phyloP scores from a whole-genome alignment of 2,888 invertebrate species.

The Aradus depressus region DNA sequence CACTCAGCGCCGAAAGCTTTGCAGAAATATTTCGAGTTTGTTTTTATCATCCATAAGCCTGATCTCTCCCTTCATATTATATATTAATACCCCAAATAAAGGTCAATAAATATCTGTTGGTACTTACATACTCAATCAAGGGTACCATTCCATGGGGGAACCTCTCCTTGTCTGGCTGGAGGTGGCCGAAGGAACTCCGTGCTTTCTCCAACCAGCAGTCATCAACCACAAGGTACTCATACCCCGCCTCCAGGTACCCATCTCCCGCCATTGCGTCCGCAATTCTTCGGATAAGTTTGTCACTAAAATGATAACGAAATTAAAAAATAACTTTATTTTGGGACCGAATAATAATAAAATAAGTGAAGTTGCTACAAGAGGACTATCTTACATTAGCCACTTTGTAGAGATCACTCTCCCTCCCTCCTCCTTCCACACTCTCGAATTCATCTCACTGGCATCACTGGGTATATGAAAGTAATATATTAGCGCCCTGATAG shows the following conservation, averaged over 20 bases:
- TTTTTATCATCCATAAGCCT: too few relatives aligned
- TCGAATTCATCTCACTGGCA: too few relatives aligned
- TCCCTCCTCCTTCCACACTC: too few relatives aligned
- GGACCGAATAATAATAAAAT: background rate
- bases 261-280: conserved; percentile 52
- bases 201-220: conserved; percentile 63
- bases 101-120: too few relatives aligned
- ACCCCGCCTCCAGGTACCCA: conserved; percentile 59
- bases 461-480: too few relatives aligned
- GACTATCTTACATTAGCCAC: background rate
- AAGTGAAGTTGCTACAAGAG: background rate
- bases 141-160: conserved; percentile 63
- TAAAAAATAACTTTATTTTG: too few relatives aligned
- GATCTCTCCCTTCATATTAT: too few relatives aligned
- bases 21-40: too few relatives aligned
- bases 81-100: too few relatives aligned
- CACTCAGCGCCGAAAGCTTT: too few relatives aligned
- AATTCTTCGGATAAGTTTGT: conserved; percentile 48
- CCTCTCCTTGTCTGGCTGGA: conserved; percentile 52
- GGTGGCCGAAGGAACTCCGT: conserved; percentile 46
- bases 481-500: too few relatives aligned
- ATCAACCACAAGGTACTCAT: conserved; percentile 60
- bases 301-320: conserved; percentile 41
- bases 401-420: too few relatives aligned
- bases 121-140: conserved; percentile 60